These are phyloP conservation scores for Brienomyrus brachyistius DNA, from an alignment of 2,113 vertebrate genomes.

Conservation along the genomic window DNA sequence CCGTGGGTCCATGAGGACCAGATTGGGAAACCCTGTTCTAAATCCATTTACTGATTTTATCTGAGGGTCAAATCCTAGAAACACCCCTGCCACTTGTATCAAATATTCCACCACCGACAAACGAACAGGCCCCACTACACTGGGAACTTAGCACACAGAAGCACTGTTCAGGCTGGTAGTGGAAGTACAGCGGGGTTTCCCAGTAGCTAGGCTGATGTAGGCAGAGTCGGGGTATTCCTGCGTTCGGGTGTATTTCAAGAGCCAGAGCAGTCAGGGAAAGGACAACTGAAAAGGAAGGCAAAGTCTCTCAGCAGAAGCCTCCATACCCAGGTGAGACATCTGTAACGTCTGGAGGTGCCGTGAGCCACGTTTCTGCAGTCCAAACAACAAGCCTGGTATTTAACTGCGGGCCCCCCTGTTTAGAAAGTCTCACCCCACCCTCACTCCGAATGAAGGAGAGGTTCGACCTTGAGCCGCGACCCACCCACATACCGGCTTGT, in stretches of 20 bases:
- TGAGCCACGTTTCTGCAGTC: neutral
- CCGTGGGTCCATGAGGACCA: neutral
- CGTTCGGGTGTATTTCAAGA: neutral
- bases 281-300: neutral
- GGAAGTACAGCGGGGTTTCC: neutral
- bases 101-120: neutral
- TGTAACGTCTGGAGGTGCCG: neutral
- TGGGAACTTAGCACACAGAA: neutral
- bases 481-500: neutral
- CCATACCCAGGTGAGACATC: neutral
- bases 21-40: neutral
- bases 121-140: neutral
- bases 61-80: neutral
- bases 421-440: neutral
- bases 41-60: neutral
- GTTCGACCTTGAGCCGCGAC: neutral
- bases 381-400: neutral
- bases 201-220: neutral
- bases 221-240: neutral
- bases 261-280: neutral
- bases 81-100: neutral
- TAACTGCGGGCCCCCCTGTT: neutral
- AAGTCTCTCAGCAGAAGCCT: neutral
- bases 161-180: neutral
- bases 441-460: neutral